Conservation (phyloP, 1,140 invertebrate genomes). For the Thaumatotibia leucotreta region DNA sequence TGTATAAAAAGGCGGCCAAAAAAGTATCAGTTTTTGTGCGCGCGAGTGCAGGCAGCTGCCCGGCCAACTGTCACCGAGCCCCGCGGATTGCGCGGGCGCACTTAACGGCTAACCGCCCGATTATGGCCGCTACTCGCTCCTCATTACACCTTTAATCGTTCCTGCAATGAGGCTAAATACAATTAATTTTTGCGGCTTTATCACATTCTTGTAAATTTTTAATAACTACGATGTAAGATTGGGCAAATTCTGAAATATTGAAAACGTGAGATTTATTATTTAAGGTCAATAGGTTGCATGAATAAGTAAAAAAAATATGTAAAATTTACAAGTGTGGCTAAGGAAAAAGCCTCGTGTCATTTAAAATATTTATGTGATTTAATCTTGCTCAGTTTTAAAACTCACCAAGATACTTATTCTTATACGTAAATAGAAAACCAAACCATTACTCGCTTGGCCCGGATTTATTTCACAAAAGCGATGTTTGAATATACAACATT, state of each 20-base stretch:
- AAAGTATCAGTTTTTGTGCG: slow-evolving; percentile 70
- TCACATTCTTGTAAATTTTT: background rate
- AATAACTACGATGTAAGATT: background rate
- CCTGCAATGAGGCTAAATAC: background rate
- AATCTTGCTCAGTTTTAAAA: too few relatives aligned
- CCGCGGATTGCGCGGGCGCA: slow-evolving; percentile 46
- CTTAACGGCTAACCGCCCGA: slow-evolving; percentile 47
- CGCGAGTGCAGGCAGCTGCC: slow-evolving; percentile 64
- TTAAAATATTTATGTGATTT: background rate
- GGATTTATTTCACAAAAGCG: slow-evolving; percentile 15
- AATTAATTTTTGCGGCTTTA: background rate
- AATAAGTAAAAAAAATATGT: background rate
- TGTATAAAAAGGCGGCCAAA: slow-evolving; percentile 66
- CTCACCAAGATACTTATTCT: background rate
- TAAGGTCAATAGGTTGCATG: background rate
- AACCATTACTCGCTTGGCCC: background rate
- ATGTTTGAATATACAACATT: slow-evolving; percentile 32
- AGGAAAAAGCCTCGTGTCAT: background rate
- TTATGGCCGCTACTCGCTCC: slow-evolving; percentile 32
- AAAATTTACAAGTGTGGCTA: background rate
- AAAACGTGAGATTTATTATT: background rate
- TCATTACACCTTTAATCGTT: slow-evolving; percentile 18
- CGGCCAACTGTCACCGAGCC: slow-evolving; percentile 65
- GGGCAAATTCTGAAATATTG: background rate
- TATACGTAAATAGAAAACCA: background rate